Conservation (phyloP, 2,797 vertebrate species). For the Mus spretus region DNA sequence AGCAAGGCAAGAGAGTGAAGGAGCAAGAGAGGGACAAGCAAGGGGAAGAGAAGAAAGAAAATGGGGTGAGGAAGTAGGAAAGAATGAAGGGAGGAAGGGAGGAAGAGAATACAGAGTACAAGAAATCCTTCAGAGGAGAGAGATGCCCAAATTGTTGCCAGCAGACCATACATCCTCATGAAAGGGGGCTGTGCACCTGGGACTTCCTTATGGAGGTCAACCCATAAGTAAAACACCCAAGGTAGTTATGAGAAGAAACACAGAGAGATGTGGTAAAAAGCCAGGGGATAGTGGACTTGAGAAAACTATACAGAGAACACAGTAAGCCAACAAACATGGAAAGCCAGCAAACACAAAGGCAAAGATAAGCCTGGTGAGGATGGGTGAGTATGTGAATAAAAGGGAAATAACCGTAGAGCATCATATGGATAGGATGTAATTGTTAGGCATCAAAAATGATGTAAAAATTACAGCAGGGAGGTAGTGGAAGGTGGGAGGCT, state of each 20-base stretch:
- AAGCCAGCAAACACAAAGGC: constrained; percentile 17
- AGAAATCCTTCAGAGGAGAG: neutral
- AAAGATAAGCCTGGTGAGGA: neutral
- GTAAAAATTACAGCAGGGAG: neutral
- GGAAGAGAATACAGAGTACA: neutral
- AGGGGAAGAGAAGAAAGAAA: neutral
- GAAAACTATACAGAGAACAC: neutral
- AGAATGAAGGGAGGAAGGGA: neutral
- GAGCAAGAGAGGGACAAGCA: fast-evolving
- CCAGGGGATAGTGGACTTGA: neutral
- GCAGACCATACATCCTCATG: neutral
- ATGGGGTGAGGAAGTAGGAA: neutral
- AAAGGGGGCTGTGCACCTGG: neutral
- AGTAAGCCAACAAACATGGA: neutral
- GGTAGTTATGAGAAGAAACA: neutral
- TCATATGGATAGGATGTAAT: neutral
- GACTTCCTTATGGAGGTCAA: neutral
- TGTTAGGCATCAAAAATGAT: neutral
- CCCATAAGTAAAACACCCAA: neutral
- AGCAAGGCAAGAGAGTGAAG: neutral
- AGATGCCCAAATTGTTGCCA: neutral
- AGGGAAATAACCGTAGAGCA: neutral
- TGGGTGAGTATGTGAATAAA: neutral
- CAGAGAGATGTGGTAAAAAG: neutral
- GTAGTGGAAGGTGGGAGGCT: neutral